Conservation (phyloP, 2,113 vertebrate genomes). For the Tetrao urogallus region DNA sequence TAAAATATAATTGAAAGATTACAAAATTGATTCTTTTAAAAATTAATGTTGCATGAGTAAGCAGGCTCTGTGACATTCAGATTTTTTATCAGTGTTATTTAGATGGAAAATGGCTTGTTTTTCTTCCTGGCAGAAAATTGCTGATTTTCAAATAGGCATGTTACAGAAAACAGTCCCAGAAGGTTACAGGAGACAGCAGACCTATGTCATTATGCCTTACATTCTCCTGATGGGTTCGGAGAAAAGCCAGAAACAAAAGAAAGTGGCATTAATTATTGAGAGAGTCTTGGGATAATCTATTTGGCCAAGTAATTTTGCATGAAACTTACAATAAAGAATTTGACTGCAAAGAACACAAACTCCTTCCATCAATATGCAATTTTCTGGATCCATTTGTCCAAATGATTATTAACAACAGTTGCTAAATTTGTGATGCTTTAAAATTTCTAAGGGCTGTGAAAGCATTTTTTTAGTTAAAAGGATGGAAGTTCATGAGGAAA, state of each 20-base stretch:
- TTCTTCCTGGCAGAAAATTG: conserved; percentile 56
- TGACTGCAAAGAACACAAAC: conserved; percentile 67
- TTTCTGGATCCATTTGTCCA: conserved; percentile 65
- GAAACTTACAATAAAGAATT: conserved; percentile 53
- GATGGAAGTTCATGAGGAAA: conserved; percentile 1
- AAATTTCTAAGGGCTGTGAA: conserved; percentile 18
- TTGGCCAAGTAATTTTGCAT: conserved; percentile 63
- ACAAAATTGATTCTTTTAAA: conserved; percentile 74
- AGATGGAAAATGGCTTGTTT: conserved; percentile 40
- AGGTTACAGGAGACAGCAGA: conserved; percentile 52
- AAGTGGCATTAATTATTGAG: conserved; percentile 62
- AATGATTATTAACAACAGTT: conserved; percentile 62
- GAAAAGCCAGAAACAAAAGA: conserved; percentile 57
- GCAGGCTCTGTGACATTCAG: conserved; percentile 16
- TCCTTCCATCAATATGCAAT: conserved; percentile 63
- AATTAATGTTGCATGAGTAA: conserved; percentile 64
- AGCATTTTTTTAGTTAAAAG: conserved; percentile 56
- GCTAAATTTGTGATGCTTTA: conserved; percentile 44
- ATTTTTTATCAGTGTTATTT: conserved; percentile 45
- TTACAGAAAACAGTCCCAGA: conserved; percentile 58
- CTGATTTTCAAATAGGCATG: conserved; percentile 56
- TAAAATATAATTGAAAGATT: conserved; percentile 70
- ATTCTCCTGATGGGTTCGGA: conserved; percentile 60
- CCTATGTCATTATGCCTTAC: conserved; percentile 55
- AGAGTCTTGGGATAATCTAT: conserved; percentile 55